Conservation (phyloP, 2,888 invertebrate genomes). For the Anoplius nigerrimus region DNA sequence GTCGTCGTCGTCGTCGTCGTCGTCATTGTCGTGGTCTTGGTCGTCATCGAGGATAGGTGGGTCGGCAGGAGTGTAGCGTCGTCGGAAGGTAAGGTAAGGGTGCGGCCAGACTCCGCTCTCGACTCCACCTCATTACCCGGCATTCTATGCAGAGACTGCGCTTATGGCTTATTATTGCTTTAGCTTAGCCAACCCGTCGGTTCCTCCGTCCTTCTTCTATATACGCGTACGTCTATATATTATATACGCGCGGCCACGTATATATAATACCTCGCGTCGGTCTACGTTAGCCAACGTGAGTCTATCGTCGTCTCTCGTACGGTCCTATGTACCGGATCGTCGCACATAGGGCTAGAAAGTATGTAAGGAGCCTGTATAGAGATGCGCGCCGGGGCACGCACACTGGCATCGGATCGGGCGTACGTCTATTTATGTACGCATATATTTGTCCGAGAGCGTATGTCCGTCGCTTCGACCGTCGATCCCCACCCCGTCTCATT, state of each 20-base stretch:
- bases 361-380: too few relatives aligned
- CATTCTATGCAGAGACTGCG: constrained; percentile 75
- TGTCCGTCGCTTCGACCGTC: constrained; percentile 4
- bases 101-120: constrained; percentile 72
- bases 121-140: constrained; percentile 75
- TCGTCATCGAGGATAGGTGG: constrained; percentile 59
- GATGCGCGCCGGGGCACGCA: background rate
- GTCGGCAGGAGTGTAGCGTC: constrained; percentile 47
- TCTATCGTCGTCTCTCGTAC: too few relatives aligned
- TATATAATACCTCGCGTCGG: background rate
- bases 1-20: background rate
- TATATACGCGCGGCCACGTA: background rate
- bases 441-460: background rate
- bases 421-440: constrained; percentile 5
- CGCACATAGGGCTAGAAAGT: too few relatives aligned
- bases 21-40: constrained; percentile 26
- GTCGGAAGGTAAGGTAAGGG: constrained; percentile 68
- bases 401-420: background rate
- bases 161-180: constrained; percentile 75
- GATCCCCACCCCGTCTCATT: constrained; percentile 42
- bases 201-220: constrained; percentile 49
- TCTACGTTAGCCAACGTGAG: too few relatives aligned
- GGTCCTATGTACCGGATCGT: too few relatives aligned
- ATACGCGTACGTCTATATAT: constrained; percentile 45
- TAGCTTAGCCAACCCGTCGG: constrained; percentile 63